phyloP scores from a whole-genome alignment of 2,113 vertebrate genomes.

The Myotis lucifugus region DNA sequence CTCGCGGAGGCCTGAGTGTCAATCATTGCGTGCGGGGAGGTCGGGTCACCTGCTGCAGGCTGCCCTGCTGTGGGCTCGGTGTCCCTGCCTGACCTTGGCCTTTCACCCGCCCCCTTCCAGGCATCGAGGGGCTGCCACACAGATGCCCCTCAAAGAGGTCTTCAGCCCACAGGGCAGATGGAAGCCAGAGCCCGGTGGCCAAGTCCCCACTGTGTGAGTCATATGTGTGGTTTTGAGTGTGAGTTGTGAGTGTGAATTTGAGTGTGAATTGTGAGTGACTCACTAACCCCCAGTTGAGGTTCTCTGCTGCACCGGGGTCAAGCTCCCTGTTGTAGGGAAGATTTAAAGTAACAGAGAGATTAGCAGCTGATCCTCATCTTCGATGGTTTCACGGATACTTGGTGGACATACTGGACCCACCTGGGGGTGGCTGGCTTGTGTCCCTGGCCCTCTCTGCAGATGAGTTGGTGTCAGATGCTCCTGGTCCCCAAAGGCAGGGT shows the following conservation, averaged over 20 bases:
- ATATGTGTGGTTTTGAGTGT: neutral
- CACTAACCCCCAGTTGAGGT: no score
- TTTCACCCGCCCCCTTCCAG: accelerated
- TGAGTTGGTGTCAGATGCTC: no score
- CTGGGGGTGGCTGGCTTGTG: no score
- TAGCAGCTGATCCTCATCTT: no score
- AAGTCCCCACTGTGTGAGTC: neutral
- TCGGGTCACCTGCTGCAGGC: neutral
- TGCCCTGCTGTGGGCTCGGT: neutral
- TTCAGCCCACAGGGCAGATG: neutral
- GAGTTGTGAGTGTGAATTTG: neutral
- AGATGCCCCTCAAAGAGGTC: neutral
- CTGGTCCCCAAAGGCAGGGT: neutral
- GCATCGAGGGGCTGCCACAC: neutral
- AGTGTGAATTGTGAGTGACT: neutral
- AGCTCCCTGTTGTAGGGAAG: accelerated
- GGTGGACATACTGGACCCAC: neutral
- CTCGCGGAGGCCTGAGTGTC: accelerated
- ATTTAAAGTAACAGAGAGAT: neutral
- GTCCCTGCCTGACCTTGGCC: neutral
- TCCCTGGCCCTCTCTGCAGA: neutral
- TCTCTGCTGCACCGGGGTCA: neutral
- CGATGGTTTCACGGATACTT: neutral
- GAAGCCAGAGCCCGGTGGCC: neutral
- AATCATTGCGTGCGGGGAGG: neutral